These are phyloP conservation scores for Chlorospingus flavigularis DNA, from an alignment of 2,797 vertebrate species.

Conservation along the genomic window DNA sequence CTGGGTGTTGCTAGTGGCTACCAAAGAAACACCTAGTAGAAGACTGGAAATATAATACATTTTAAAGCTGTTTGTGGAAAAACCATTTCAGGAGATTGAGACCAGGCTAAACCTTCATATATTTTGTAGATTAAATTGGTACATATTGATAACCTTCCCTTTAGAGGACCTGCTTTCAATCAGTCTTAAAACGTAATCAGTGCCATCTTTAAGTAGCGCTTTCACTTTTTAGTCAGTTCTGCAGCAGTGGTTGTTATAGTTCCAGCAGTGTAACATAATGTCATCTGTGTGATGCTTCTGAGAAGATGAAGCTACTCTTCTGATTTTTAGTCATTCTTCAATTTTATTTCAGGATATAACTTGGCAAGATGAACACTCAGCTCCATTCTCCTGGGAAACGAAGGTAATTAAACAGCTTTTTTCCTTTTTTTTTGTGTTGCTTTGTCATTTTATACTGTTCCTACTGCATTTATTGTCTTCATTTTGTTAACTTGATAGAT, in stretches of 20 bases:
- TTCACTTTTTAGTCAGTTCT: not conserved
- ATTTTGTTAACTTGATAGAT: not conserved
- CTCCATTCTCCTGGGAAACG: constrained; percentile 98
- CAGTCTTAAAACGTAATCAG: not conserved
- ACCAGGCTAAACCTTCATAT: not conserved
- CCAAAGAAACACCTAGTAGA: not conserved
- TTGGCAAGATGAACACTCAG: constrained; percentile 98
- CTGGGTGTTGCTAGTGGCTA: not conserved
- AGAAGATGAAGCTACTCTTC: not conserved
- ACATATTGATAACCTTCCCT: not conserved
- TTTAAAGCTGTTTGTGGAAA: not conserved
- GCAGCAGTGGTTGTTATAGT: not conserved
- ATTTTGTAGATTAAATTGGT: not conserved
- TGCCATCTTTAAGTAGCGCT: not conserved
- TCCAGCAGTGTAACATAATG: not conserved
- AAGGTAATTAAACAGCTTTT: constrained; percentile 81
- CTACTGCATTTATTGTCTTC: not conserved
- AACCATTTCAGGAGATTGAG: not conserved
- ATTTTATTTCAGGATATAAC: constrained; percentile 89
- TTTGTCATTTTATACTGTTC: not conserved
- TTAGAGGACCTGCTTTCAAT: not conserved
- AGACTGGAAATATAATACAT: not conserved
- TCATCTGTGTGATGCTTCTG: not conserved
- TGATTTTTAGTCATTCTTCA: constrained; percentile 52
- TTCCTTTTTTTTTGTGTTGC: not conserved